Percentiles rank a stretch among this genome's conserved stretches.
Evolutionary conservation across 2,888 invertebrate species (phyloP).

Genomic region (Callyntrura guangdongensis): DNA sequence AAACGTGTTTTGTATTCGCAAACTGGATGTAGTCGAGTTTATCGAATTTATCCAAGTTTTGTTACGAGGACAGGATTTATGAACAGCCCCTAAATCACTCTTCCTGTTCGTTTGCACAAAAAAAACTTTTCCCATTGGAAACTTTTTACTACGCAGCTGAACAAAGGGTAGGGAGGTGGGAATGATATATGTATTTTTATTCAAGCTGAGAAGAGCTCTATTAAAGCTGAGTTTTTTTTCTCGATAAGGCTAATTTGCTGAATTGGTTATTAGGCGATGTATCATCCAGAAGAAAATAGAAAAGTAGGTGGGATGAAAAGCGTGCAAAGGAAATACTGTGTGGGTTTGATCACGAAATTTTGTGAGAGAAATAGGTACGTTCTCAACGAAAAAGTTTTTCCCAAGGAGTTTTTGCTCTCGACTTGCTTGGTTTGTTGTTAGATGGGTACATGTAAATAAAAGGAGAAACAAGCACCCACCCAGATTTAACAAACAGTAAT

Average conservation of each 20-base stretch:
- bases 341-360: too few relatives aligned
- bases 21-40: too few relatives aligned
- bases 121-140: constrained; percentile 4
- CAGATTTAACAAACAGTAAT: too few relatives aligned
- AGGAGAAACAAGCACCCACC: too few relatives aligned
- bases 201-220: not conserved
- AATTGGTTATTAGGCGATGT: not conserved
- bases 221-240: not conserved
- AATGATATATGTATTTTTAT: constrained; percentile 4
- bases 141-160: not conserved
- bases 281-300: not conserved
- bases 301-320: not conserved
- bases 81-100: not conserved
- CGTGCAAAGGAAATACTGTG: not conserved
- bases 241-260: not conserved
- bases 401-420: too few relatives aligned
- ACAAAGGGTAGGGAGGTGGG: constrained; percentile 2
- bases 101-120: constrained; percentile 1
- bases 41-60: too few relatives aligned
- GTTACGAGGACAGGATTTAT: not conserved
- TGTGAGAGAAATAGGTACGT: too few relatives aligned
- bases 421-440: too few relatives aligned
- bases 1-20: too few relatives aligned
- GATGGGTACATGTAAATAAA: too few relatives aligned
- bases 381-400: too few relatives aligned